Base-by-base conservation (phyloP, 2,797 vertebrate species). In the Limnodromus scolopaceus region DNA sequence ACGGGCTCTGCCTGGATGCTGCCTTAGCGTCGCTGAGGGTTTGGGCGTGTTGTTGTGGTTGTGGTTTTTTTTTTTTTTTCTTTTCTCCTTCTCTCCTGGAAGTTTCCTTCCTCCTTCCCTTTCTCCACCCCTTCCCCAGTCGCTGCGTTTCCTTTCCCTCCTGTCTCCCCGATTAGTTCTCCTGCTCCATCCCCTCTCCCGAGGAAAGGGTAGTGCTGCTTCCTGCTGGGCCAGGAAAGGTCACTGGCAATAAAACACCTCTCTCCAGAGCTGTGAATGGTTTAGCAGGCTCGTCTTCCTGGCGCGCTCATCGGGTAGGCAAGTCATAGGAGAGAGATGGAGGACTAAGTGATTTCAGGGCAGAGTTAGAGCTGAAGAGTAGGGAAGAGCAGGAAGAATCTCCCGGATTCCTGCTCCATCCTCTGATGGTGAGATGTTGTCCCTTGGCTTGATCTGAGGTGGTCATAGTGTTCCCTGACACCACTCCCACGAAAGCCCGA, bases 41-140 rank as follows among this genome's bases (percentile, higher is more conserved):
- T 93, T 84, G 94, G 86, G 77, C 34, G 77, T 78, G 84, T 65
- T 81, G 89, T 82, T 82, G 70, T 81, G 64, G 23, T 11, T 51
- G 4, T 2, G n/a, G n/a, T 46, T 46, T 22, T 22, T 46, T 46
- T 46, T 32, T 64, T 39, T 63, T 84, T 78, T 72, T 51, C 36
- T 55, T 14, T 57, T 46, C 45, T 12, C 36, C 54, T 96, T 89
- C 60, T 70, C 85, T 92, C 91, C 83, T 93, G 93, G 95, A 96
- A 96, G 93, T 96, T 96, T 95, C 93, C 92, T 92, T 79, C 89
- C 86, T 84, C 57, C 55, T 87, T 93, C 57, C 82, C 49, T 83
- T 93, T 89, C 94, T 76, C 87, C 95, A 91, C 77, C 94, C 93
- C 77, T 86, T 95, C 43, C 36, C 89, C 22, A 12, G 46, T 54